These are phyloP conservation scores for Tuberolachnus salignus DNA, from an alignment of 2,888 invertebrate species.

Conservation along the genomic window DNA sequence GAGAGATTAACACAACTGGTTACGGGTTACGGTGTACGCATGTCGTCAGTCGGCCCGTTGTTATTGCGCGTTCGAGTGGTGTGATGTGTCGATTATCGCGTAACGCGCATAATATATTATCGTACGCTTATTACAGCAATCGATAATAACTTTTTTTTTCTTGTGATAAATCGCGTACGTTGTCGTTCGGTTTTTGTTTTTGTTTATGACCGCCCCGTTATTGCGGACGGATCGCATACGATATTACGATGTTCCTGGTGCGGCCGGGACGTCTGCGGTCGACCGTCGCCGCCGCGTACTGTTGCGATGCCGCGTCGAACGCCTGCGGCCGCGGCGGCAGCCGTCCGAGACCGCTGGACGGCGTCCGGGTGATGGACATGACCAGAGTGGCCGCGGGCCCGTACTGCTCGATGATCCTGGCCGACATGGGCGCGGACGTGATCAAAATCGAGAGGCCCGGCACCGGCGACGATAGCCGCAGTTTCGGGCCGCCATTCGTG, in stretches of 20 bases:
- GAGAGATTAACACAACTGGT: no score
- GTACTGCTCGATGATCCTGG: constrained; percentile 90
- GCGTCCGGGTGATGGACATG: constrained; percentile 77
- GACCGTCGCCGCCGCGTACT: neutral
- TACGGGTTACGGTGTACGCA: no score
- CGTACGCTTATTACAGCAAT: no score
- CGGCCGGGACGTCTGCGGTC: neutral
- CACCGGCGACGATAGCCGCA: constrained; percentile 80
- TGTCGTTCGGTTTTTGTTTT: no score
- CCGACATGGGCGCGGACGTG: constrained; percentile 90
- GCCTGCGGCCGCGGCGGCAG: neutral
- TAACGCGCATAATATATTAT: no score
- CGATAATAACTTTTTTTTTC: no score
- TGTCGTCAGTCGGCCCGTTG: no score
- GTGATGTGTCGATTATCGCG: no score
- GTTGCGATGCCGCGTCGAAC: neutral
- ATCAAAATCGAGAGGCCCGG: constrained; percentile 88
- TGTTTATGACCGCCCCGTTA: neutral
- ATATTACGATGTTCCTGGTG: neutral
- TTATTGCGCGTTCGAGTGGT: no score
- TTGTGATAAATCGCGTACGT: no score
- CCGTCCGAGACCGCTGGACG: constrained; percentile 67
- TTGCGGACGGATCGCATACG: neutral
- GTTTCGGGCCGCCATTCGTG: constrained; percentile 91
- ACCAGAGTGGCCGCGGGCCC: constrained; percentile 92